phyloP scores from a whole-genome alignment of 2,113 vertebrate genomes.

The Dromas ardeola region DNA sequence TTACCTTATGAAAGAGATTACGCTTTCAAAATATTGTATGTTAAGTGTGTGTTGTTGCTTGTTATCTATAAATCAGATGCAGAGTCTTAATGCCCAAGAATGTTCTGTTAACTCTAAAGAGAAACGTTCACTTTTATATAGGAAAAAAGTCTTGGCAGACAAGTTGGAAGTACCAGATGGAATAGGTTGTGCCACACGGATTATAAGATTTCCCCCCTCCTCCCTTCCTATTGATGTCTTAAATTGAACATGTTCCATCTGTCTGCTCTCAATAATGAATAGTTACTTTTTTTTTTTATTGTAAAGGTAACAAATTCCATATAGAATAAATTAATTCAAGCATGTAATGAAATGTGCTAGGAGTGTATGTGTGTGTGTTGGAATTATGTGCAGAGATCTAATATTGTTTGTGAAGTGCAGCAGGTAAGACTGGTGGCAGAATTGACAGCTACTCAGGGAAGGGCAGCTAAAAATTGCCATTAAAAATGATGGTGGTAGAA shows the following conservation, averaged over 20 bases:
- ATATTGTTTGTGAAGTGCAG: neutral
- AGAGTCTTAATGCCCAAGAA: conserved; percentile 72
- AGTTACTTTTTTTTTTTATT: conserved; percentile 72
- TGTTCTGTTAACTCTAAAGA: conserved; percentile 75
- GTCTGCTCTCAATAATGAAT: conserved; percentile 80
- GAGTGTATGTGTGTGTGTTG: neutral
- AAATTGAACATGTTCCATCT: conserved; percentile 81
- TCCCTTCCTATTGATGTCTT: conserved; percentile 78
- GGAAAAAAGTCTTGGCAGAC: conserved; percentile 79
- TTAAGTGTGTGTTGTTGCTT: conserved; percentile 69
- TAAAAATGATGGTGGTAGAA: neutral
- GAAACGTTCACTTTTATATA: conserved; percentile 78
- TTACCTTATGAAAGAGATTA: conserved; percentile 62
- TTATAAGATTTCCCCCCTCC: conserved; percentile 65
- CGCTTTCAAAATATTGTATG: conserved; percentile 63
- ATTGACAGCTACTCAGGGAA: conserved; percentile 6
- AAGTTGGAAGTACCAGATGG: conserved; percentile 79
- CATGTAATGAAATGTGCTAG: conserved; percentile 78
- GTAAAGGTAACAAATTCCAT: conserved; percentile 82
- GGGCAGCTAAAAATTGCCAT: neutral
- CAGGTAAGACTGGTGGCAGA: conserved; percentile 54
- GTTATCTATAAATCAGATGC: conserved; percentile 74
- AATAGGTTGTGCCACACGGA: conserved; percentile 76
- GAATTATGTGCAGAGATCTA: conserved; percentile 66
- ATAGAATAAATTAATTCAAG: conserved; percentile 81